Evolutionary conservation across 2,888 invertebrate genomes (phyloP), one percentile per base, ranked within the genome.

Genomic region (Dinocampus coccinellae): DNA sequence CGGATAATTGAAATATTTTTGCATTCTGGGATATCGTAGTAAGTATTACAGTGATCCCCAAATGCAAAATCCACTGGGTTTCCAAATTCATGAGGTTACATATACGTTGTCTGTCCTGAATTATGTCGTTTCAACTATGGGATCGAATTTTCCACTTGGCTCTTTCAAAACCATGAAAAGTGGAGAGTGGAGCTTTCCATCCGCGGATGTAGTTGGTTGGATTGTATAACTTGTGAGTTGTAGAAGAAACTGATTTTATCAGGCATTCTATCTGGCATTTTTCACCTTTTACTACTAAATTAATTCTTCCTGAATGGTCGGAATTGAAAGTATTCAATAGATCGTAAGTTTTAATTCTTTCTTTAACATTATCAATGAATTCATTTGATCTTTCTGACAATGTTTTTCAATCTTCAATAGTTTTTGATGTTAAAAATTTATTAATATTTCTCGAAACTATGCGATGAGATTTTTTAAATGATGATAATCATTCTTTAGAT

Each of bases 161-260:
- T 71, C 61, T 34, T 71, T 71, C 39, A 57, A 67, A 16, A 68
- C 57, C 3, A 20, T 22, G 24, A 24, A 58, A 22, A 74, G 66
- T n/a, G 72, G 70, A 11, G 73, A 70, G 10, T 75, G 42, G 1
- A 75, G 34, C 22, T 70, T 69, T 61, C 69, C 73, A 55, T 67
- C 67, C 11, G 36, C 68, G 4, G 68, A 68, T 68, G 73, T 68
- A 7, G 33, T 62, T 2, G 73, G 72, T 39, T 73, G 73, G n/a
- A 73, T 58, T 7, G 70, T 70, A 10, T 68, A 73, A 63, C 70
- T n/a, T 75, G 55, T 73, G 69, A 2, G 69, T 72, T 7, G 64
- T 76, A 10, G 70, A 73, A 52, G 70, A 36, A 52, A 69, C 66
- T 34, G 77, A 75, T 52, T 77, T 70, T 20, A 74, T 69, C 16